Evolutionary conservation across 2,797 vertebrate genomes (phyloP), one percentile per base, ranked within the genome.

Genomic region (Myripristis jacobus): DNA sequence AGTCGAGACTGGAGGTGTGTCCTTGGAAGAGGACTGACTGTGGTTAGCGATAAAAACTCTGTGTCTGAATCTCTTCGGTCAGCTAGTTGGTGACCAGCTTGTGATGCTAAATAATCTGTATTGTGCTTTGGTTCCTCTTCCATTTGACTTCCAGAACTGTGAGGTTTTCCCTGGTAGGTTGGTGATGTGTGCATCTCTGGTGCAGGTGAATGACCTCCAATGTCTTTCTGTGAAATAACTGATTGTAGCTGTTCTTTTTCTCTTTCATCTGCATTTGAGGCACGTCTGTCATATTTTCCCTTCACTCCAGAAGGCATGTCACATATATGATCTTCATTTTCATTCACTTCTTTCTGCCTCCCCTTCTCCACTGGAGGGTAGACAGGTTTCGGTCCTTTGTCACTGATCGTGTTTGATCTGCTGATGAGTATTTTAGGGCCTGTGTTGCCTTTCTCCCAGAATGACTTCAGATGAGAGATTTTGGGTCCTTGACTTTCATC

Each of bases 361-460:
- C 79, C 55, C 63, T 73, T 80, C 27, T 79, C 86, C 1, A 15
- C 22, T 38, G 59, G 43, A 53, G 53, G 38, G 3, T 66, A 46
- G 25, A 27, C 16, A 46, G 64, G 25, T 69, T 81, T 78, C 38
- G 60, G 75, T 73, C 43, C 79, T 75, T 84, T 88, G 67, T 92
- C 54, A 5, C 47, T 51, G 4, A 80, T 34, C 1, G 21, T 54
- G 50, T 89, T 82, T 60, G 85, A 75, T 79, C 81, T 87, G 65
- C 87, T 77, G 22, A 88, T 82, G 29, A 91, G 82, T 64, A 90
- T 79, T 80, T 89, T 91, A 19, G 91, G 75, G 2, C 83, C 77
- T 43, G 66, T 29, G 78, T 86, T 94, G 63, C 84, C 91, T 73
- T 86, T 92, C 92, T 98, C 96, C 95, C 95, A 97, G 73, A 96